A percentile compares a stretch with the other conserved stretches of the same genome.
Evolutionary conservation across 2,113 vertebrate genomes (phyloP).

Genomic region (Podiceps cristatus): DNA sequence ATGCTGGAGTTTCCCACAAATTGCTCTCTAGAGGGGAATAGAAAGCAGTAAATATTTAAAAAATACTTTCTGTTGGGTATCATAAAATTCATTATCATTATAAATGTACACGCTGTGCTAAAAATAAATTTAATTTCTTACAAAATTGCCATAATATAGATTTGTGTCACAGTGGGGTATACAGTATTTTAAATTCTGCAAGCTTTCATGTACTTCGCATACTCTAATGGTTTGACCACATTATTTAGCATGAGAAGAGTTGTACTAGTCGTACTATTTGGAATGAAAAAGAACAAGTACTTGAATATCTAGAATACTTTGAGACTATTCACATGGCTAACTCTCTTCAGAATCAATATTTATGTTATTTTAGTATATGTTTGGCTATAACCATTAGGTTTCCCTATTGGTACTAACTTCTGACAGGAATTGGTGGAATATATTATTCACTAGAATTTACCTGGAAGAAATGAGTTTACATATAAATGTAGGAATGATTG

Average conservation of each 20-base stretch:
- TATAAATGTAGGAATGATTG: background rate
- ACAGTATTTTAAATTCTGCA: background rate
- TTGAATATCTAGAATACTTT: background rate
- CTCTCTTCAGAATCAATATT: background rate
- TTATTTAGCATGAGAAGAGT: background rate
- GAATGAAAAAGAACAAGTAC: background rate
- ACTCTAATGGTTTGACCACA: background rate
- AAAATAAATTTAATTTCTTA: constrained; percentile 5
- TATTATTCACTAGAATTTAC: background rate
- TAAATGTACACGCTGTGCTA: background rate
- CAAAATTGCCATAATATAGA: background rate
- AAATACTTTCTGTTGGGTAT: background rate
- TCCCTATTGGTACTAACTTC: background rate
- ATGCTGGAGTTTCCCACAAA: background rate
- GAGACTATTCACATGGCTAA: background rate
- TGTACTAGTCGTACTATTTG: background rate
- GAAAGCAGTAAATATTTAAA: background rate
- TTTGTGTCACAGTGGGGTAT: background rate
- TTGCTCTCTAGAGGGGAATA: background rate
- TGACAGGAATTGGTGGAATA: background rate
- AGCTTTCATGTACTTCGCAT: background rate
- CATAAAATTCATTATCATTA: constrained; percentile 16
- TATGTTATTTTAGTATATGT: background rate
- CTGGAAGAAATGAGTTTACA: background rate
- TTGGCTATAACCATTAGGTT: background rate